Percentiles rank a stretch among this genome's conserved stretches.
Conservation (phyloP, 2,113 vertebrate species). For the Ctenodactylus gundi region DNA sequence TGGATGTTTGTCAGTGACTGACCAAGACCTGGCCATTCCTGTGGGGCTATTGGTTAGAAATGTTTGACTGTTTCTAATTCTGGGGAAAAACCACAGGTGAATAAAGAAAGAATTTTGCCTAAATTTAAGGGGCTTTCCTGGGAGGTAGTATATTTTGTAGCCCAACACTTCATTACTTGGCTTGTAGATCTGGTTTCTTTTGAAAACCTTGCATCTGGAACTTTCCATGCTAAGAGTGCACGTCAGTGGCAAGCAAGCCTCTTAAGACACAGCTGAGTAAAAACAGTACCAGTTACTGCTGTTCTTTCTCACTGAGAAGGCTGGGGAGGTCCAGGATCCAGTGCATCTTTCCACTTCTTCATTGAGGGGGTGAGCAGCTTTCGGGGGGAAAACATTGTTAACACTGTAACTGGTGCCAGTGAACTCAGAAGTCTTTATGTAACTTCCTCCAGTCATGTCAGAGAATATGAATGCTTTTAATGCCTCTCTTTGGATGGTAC, state of each 20-base stretch:
- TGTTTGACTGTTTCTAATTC: conserved; percentile 19
- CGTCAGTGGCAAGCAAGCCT: conserved; percentile 76
- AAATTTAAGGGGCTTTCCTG: conserved; percentile 67
- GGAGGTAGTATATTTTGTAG: conserved; percentile 46
- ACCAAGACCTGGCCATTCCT: neutral
- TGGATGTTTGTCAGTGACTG: neutral
- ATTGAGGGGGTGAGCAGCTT: neutral
- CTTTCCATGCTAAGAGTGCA: conserved; percentile 57
- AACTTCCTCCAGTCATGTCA: conserved; percentile 55
- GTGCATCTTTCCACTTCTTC: no score
- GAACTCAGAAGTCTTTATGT: conserved; percentile 51
- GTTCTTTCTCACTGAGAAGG: conserved; percentile 53
- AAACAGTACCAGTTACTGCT: conserved; percentile 60
- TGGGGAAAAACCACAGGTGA: conserved; percentile 59
- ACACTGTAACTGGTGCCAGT: neutral
- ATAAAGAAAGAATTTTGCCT: conserved; percentile 29
- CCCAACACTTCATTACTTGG: neutral
- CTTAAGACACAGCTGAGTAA: conserved; percentile 59
- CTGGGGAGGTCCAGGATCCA: conserved; percentile 10
- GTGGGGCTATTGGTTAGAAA: conserved; percentile 23
- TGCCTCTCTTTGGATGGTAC: conserved; percentile 16
- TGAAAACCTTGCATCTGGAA: conserved; percentile 68
- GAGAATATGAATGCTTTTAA: conserved; percentile 33
- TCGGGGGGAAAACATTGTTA: conserved; percentile 63
- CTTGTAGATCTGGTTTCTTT: conserved; percentile 55